Evolutionary conservation across 2,113 vertebrate genomes (phyloP), one percentile per base, ranked within the genome.

Genomic region (Nansenia antarctica): DNA sequence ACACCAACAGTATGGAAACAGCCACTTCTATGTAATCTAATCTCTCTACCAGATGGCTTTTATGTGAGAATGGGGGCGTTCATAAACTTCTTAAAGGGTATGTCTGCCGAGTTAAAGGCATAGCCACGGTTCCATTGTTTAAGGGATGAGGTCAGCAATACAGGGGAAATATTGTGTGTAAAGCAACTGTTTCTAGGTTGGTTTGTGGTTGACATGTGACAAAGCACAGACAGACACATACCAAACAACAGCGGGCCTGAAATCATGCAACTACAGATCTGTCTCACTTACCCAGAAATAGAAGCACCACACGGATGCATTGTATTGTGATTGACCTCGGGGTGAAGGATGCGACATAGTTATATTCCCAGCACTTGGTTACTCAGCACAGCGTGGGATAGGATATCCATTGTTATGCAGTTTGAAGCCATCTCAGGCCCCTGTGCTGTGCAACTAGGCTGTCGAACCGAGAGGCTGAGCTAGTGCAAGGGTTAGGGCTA

Each of bases 31-130:
- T 76, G 80, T 78, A 76, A 82, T 78, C 67, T 69, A 82, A 82
- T 80, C 80, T 76, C 61, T 78, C 30, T 53, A 59, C 66, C 83
- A 85, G 83, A 78, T 82, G 83, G 74, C 65, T 78, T 82, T 85
- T 80, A 78, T 78, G 78, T 67, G 70, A 80, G 69, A 49, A 52
- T 47, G 70, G 75, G 81, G 79, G 79, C 35, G 63, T 76, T 79
- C 73, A 76, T 79, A 65, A 77, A 85, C 66, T 45, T 69, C 74
- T 82, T 80, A 69, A 80, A 82, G 57, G 58, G 55, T 37, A 80
- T 42, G 69, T 63, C 59, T 71, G 57, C 34, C 29, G 45, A 67
- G 53, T 69, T 69, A 77, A 80, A 80, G 74, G 71, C 79, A 75
- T 62, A 72, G 65, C 39, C 63, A 65, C 24, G 54, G 39, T 34